Evolutionary conservation across 2,797 vertebrate genomes (phyloP), one percentile per base, ranked within the genome.

Genomic region (Erithacus rubecula): DNA sequence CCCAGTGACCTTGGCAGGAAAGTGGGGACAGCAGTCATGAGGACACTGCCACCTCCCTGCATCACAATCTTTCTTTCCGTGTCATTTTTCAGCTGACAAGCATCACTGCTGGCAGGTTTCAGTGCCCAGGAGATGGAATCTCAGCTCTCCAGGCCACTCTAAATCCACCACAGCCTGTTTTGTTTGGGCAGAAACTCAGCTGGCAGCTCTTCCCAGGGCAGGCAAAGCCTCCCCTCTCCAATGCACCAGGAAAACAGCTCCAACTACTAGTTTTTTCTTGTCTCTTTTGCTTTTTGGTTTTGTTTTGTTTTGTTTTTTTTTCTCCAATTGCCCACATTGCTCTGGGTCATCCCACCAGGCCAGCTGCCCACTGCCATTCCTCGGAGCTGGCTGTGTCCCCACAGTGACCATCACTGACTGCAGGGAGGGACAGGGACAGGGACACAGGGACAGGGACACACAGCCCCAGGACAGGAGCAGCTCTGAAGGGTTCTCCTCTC

Each of bases 21-120:
- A 21, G 21, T 0, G 51, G 49, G 72, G 69, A 52, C 49, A 34
- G 52, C 47, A 63, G 11, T 26, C 34, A 22, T 0, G 0, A 4
- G 9, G 53, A 20, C 4, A 6, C 53, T 74, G 60, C 36, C 34
- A 4, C 1, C 1, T 58, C 34, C 41, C 39, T 53, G 32, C 70
- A 52, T 8, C 16, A 32, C 36, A 58, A 3, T 15, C 36, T 36
- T 59, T 9, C 51, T n/a, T 56, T 68, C 32, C 27, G 1, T 2
- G 7, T 4, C 2, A 2, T 11, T 91, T 46, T 79, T 7, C 62
- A 47, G 58, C 65, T 74, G 22, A 36, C 30, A 12, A 2, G 20
- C 47, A 27, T 12, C 0, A 0, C 53, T 60, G 15, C 74, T 63
- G 41, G 52, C 52, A 75, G 44, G 23, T 36, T 75, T 30, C 67